Conservation (phyloP, 2,888 invertebrate species). For the Dinocampus coccinellae region DNA sequence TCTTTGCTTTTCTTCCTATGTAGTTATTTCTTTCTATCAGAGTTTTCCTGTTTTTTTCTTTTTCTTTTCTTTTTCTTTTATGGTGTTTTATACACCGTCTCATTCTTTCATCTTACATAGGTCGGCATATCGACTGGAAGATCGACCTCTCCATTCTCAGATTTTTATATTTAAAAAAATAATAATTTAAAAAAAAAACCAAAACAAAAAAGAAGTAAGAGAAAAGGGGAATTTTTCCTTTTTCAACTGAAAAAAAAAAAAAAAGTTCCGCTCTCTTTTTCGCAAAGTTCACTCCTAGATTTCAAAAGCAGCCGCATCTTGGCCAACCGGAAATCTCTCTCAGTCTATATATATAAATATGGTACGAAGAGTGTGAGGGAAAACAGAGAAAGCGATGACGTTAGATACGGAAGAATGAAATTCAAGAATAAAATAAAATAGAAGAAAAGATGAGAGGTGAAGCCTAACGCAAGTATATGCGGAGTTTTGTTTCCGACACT, state of each 20-base stretch:
- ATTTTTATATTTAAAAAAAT: neutral
- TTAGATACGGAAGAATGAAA: neutral
- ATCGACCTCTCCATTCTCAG: constrained; percentile 10
- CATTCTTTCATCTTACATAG: constrained; percentile 6
- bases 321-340: neutral
- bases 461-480: neutral
- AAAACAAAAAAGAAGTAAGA: neutral
- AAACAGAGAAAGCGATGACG: too few relatives aligned
- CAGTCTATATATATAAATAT: neutral
- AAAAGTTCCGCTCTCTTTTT: constrained; percentile 48
- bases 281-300: constrained; percentile 37
- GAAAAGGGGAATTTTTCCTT: neutral
- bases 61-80: neutral
- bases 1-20: neutral
- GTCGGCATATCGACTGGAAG: constrained; percentile 28
- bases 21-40: neutral
- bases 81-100: neutral
- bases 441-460: neutral
- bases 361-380: neutral
- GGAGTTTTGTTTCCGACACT: neutral
- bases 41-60: too few relatives aligned
- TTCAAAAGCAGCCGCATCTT: constrained; percentile 1
- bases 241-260: constrained; percentile 29
- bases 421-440: neutral
- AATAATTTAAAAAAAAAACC: neutral